A percentile compares a stretch with the other conserved stretches of the same genome.
Evolutionary conservation across 2,888 invertebrate species (phyloP).

Genomic region (Apotomis capreana): DNA sequence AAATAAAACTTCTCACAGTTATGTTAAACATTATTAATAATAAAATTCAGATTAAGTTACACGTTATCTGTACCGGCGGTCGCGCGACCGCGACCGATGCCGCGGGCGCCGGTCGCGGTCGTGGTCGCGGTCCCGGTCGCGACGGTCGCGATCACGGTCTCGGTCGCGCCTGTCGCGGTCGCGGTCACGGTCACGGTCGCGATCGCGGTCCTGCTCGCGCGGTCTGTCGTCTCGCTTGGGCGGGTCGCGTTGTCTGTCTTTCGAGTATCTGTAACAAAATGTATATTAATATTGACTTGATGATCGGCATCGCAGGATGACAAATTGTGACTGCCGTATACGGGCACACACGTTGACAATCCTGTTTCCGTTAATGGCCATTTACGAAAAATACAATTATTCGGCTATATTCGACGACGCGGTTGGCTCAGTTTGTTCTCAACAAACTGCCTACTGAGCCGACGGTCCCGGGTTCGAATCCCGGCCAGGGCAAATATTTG

Average conservation of each 20-base stretch:
- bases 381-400: too few species aligned
- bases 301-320: too few species aligned
- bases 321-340: too few species aligned
- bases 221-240: conserved; percentile 70
- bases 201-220: conserved; percentile 61
- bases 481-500: too few species aligned
- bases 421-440: too few species aligned
- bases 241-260: conserved; percentile 60
- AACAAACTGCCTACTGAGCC: too few species aligned
- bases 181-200: conserved; percentile 53
- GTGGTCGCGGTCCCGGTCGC: conserved; percentile 53
- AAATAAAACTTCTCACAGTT: conserved; percentile 36
- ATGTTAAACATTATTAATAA: conserved; percentile 60
- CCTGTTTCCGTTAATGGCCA: too few species aligned
- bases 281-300: neutral
- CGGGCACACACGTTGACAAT: too few species aligned
- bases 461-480: too few species aligned
- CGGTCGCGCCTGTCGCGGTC: conserved; percentile 53
- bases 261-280: conserved; percentile 72
- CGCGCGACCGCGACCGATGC: conserved; percentile 68
- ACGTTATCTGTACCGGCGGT: conserved; percentile 75
- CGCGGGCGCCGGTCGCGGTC: conserved; percentile 55
- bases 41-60: conserved; percentile 53
- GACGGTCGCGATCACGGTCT: conserved; percentile 51
- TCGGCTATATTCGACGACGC: too few species aligned